Evolutionary conservation across 1,140 invertebrate species (phyloP), one percentile per base, ranked within the genome.

Genomic region (Pectinophora gossypiella): DNA sequence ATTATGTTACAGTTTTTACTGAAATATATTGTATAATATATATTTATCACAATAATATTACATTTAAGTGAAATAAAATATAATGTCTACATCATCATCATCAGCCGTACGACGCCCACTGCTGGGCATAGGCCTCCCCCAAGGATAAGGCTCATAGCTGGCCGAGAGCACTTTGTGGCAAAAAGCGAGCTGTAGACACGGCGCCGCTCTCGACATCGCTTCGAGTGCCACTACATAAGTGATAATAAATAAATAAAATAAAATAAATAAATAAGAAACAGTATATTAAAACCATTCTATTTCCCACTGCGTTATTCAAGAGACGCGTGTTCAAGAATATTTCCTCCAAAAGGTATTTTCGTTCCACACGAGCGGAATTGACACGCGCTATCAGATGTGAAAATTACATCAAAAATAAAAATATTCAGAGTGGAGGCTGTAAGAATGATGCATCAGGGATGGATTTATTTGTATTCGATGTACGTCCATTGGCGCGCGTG

Each of bases 381-480:
- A 32, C 27, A 32, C 27, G 27, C 27, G n/a, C 27, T n/a, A 1
- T n/a, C 27, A 32, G n/a, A n/a, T 12, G 27, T 32, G 27, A 32
- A 32, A 32, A 32, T 32, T 32, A 32, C 27, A 32, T 32, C 27
- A n/a, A 9, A 32, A 32, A 32, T 32, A 32, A 32, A 32, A 32
- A 32, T 32, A 32, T 32, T 32, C 27, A 32, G 1, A 2, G 27
- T n/a, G 2, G n/a, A n/a, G 2, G 9, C 27, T 32, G 2, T n/a
- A 32, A 32, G 27, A 32, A 32, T 32, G 27, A 56, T 59, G n/a
- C 27, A 20, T 51, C 61, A 48, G 48, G 54, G 51, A 58, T 54
- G 54, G 51, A 58, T 12, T 68, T 70, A 69, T 77, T 80, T 68
- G 64, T 80, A 80, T 76, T 77, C 76, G 53, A 58, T 62, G 53